Evolutionary conservation across 2,113 vertebrate genomes (phyloP), one percentile per base, ranked within the genome.

Genomic region (Nannobrachium achirus): DNA sequence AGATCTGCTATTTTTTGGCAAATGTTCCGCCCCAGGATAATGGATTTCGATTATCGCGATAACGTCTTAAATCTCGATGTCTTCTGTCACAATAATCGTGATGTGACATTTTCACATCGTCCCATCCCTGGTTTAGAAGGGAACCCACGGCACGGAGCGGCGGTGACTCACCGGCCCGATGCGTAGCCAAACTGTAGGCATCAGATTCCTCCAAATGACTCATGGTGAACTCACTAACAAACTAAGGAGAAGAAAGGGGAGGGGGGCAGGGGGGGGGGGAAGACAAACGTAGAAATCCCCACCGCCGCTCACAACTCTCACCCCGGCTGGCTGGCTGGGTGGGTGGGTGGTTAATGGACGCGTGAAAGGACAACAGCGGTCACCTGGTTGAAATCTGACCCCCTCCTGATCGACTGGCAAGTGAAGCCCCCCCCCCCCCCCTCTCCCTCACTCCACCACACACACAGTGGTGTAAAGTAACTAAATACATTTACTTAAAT

Each of bases 361-460:
- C 84, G 62, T 62, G 50, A 33, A 60, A 82, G 75, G 71, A 84
- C 88, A 86, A 78, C 81, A 79, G 82, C 56, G 78, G 80, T 78
- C 85, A 86, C 71, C 80, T 73, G 81, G 83, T 76, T 85, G 91
- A 86, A 91, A 90, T 82, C 80, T 70, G 89, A 91, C 76, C 66
- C 71, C 13, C 63, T 70, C 80, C 50, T 55, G 51, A 80, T 69
- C 65, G 64, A 74, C 73, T 60, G 44, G 76, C 77, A 72, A 63
- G 72, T 84, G 66, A 82, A 33, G 25, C 25, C 62, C 44, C 16
- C 51, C 70, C 70, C 76, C 78, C 76, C 59, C 71, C 73, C 84
- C 86, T 78, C 81, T 68, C 56, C 40, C 8, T 33, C 61, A 39
- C 61, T n/a, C 51, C 55, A 14, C 0, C 50, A 56, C 41, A n/a